A percentile compares a stretch with the other conserved stretches of the same genome.
Conservation (phyloP, 2,797 vertebrate genomes). For the Cichlasoma orientale region DNA sequence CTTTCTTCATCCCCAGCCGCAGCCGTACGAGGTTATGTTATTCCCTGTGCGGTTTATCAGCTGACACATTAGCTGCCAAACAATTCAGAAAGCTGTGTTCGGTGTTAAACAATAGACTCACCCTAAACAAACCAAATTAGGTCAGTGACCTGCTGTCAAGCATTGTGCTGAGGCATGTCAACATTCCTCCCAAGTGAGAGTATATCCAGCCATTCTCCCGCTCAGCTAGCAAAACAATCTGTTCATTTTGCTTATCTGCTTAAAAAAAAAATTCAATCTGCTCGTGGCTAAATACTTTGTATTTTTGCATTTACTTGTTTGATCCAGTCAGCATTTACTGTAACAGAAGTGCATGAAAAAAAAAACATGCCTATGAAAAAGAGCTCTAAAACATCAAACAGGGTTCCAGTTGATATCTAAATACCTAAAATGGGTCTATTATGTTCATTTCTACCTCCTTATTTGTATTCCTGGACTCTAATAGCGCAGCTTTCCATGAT, state of each 20-base stretch:
- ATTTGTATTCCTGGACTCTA: not conserved
- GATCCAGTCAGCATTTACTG: not conserved
- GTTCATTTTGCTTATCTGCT: conserved; percentile 54
- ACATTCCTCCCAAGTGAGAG: conserved; percentile 62
- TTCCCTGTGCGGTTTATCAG: conserved; percentile 66
- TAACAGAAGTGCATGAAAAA: not conserved
- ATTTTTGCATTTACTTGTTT: conserved; percentile 14
- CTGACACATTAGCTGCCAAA: conserved; percentile 64
- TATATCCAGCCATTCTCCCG: conserved; percentile 45
- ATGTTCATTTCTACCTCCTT: not conserved
- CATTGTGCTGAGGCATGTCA: conserved; percentile 53
- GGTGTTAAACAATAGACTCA: conserved; percentile 67
- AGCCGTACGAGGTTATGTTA: conserved; percentile 57
- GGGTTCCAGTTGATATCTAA: not conserved
- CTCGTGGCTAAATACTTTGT: conserved; percentile 35
- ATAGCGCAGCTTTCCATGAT: not conserved
- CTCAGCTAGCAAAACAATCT: conserved; percentile 51
- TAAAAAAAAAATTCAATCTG: conserved; percentile 21
- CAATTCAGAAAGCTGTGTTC: conserved; percentile 45
- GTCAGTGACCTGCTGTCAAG: conserved; percentile 64
- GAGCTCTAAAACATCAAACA: conserved; percentile 1
- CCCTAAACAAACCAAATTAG: conserved; percentile 69
- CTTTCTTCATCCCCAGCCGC: conserved; percentile 44
- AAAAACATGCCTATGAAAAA: not conserved
- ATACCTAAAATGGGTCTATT: not conserved